Evolutionary conservation across 2,113 vertebrate species (phyloP).

Genomic region (Ranitomeya imitator): DNA sequence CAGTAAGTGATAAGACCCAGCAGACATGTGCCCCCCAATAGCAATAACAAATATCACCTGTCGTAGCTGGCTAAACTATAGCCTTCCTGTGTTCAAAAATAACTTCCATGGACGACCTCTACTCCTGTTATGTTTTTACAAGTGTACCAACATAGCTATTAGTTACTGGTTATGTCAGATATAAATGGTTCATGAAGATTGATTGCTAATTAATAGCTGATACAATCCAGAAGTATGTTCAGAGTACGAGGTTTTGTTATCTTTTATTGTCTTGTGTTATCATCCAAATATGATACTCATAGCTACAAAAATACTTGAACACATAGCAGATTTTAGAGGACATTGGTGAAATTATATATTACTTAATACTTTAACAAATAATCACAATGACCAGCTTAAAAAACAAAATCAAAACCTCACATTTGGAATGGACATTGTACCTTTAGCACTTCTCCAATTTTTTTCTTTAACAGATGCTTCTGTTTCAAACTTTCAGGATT

Average conservation of each 20-base stretch:
- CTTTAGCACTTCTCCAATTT: no score
- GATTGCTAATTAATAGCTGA: not conserved
- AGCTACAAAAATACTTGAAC: no score
- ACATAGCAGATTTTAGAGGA: no score
- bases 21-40: conserved; percentile 43
- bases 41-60: conserved; percentile 4
- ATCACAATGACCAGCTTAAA: not conserved
- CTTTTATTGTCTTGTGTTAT: no score
- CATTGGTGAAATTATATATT: no score
- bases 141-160: conserved; percentile 13
- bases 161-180: not conserved
- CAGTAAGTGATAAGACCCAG: conserved; percentile 70
- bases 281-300: no score
- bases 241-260: not conserved
- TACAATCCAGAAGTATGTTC: not conserved
- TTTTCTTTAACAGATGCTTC: no score
- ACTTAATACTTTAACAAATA: not conserved
- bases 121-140: not conserved
- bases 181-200: conserved; percentile 1
- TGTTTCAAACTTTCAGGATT: no score
- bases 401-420: not conserved
- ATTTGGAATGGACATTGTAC: not conserved
- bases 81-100: not conserved
- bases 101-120: not conserved
- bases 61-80: not conserved